Evolutionary conservation across 2,888 invertebrate genomes (phyloP).

Genomic region (Cactoblastis cactorum): DNA sequence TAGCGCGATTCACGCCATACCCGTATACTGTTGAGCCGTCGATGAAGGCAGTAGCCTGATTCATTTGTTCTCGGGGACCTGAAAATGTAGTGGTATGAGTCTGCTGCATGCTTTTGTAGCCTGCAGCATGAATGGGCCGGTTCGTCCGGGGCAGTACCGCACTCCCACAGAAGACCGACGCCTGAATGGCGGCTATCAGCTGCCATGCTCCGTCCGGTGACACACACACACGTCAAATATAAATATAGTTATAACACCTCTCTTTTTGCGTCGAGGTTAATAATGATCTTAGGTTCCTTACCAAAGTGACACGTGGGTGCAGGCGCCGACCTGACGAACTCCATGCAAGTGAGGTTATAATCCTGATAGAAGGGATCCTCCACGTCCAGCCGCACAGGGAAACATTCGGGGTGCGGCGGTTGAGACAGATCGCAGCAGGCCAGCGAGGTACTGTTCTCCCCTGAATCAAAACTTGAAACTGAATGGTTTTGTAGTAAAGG

Average conservation of each 20-base stretch:
- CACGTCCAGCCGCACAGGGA: conserved; percentile 83
- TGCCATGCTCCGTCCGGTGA: too few species aligned
- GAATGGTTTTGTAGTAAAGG: too few species aligned
- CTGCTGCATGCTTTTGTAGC: neutral
- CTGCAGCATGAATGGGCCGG: too few species aligned
- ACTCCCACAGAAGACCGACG: too few species aligned
- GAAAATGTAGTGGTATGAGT: conserved; percentile 12
- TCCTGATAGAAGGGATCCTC: conserved; percentile 85
- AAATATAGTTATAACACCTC: too few species aligned
- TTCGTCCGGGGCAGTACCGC: too few species aligned
- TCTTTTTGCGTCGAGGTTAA: neutral
- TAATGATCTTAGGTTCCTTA: conserved; percentile 34
- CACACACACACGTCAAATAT: too few species aligned
- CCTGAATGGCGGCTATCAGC: too few species aligned
- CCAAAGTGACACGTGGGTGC: conserved; percentile 87
- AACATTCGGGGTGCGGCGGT: conserved; percentile 86
- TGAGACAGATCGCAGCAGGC: conserved; percentile 81
- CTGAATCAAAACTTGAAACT: conserved; percentile 37
- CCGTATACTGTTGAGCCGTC: conserved; percentile 93
- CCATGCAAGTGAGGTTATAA: conserved; percentile 88
- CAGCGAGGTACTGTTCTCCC: conserved; percentile 83
- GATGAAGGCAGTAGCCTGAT: conserved; percentile 90
- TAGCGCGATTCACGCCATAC: conserved; percentile 46
- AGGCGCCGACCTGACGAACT: conserved; percentile 90
- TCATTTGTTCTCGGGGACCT: conserved; percentile 90